Percentiles rank a stretch among this genome's conserved stretches.
Evolutionary conservation across 2,888 invertebrate species (phyloP).

Genomic region (Euphydryas editha): DNA sequence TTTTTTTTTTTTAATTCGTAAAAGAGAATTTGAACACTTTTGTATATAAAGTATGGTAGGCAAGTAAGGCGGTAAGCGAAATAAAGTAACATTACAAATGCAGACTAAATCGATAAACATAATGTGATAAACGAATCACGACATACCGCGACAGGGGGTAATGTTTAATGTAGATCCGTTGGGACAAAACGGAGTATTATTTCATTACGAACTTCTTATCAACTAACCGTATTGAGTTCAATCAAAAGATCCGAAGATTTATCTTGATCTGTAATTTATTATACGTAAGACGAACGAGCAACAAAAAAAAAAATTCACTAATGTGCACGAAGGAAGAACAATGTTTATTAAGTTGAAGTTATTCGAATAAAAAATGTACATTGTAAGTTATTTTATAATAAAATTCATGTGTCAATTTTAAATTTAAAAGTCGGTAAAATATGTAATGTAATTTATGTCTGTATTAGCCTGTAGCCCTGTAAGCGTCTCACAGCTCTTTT

Average conservation of each 20-base stretch:
- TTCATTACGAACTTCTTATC: conserved; percentile 65
- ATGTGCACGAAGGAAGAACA: neutral
- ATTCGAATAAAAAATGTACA: neutral
- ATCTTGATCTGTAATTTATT: conserved; percentile 35
- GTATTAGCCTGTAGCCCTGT: too few species aligned
- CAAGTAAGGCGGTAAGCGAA: conserved; percentile 8
- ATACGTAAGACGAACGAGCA: conserved; percentile 33
- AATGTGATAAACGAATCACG: conserved; percentile 72
- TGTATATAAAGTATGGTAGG: neutral
- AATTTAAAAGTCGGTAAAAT: neutral
- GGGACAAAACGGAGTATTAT: conserved; percentile 53
- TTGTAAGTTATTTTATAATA: too few species aligned
- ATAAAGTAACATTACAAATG: conserved; percentile 64
- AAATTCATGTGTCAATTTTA: neutral
- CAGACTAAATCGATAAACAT: conserved; percentile 64
- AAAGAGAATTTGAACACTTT: conserved; percentile 5
- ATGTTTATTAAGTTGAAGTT: neutral
- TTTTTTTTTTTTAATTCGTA: conserved; percentile 44
- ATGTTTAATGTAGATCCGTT: conserved; percentile 71
- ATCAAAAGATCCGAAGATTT: conserved; percentile 40
- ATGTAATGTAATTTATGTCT: neutral
- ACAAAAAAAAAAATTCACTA: conserved; percentile 6
- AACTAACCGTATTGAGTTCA: conserved; percentile 48
- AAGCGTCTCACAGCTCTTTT: too few species aligned
- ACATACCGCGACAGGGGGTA: conserved; percentile 70